These are phyloP conservation scores for Apamea anceps DNA, from an alignment of 2,888 invertebrate species.

Conservation along the genomic window DNA sequence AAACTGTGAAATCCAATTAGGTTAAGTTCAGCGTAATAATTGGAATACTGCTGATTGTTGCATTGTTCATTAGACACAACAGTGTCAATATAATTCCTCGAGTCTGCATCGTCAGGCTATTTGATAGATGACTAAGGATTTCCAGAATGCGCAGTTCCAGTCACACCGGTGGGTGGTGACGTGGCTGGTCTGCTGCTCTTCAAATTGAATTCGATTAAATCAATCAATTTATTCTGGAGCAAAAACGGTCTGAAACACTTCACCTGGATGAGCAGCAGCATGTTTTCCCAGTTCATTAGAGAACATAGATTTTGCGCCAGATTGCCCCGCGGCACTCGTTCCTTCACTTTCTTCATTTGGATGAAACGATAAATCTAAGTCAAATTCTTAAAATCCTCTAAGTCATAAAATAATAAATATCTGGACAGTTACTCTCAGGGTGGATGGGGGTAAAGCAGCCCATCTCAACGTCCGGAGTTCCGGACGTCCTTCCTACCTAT, in stretches of 20 bases:
- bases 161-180: not conserved
- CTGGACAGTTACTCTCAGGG: not conserved
- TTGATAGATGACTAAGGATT: not conserved
- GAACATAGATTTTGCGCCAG: not conserved
- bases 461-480: slow-evolving; percentile 21
- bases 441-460: not conserved
- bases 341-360: not conserved
- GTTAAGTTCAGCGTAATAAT: not conserved
- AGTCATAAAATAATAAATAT: not conserved
- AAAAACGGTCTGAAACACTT: not conserved
- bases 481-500: slow-evolving; percentile 9
- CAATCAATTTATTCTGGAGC: not conserved
- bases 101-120: not conserved
- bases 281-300: not conserved
- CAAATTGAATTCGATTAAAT: not conserved
- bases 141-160: not conserved
- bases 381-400: not conserved
- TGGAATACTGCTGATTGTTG: slow-evolving; percentile 15
- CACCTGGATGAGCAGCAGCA: not conserved
- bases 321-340: not conserved
- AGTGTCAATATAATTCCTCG: not conserved
- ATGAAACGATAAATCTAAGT: not conserved
- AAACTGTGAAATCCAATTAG: slow-evolving; percentile 20
- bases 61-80: slow-evolving; percentile 18
- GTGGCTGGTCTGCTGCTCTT: not conserved